Conservation (phyloP, 2,113 vertebrate species). For the Marmota flaviventris region DNA sequence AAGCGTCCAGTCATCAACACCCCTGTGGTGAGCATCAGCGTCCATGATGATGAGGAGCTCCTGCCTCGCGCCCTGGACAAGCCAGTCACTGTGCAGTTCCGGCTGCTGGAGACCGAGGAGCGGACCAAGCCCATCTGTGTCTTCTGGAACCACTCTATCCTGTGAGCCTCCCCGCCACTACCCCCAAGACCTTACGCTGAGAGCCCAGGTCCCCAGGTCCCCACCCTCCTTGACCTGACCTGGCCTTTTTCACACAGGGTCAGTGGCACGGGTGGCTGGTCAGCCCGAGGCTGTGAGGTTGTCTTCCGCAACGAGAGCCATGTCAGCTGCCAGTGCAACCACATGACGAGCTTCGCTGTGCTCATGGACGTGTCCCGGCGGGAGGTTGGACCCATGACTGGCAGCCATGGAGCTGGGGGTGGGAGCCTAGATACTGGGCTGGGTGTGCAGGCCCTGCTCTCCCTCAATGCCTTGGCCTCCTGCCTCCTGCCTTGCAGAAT, state of each 20-base stretch:
- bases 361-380: conserved; percentile 97
- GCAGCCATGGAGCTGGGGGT: accelerated
- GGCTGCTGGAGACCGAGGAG: conserved; percentile 95
- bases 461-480: not conserved
- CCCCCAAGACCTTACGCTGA: not conserved
- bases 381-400: conserved; percentile 87
- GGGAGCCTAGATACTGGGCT: not conserved
- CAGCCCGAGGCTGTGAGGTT: conserved; percentile 95
- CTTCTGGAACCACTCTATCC: conserved; percentile 97
- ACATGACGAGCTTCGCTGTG: conserved; percentile 97
- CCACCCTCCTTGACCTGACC: not conserved
- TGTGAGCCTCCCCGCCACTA: conserved; percentile 88
- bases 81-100: conserved; percentile 96
- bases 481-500: conserved; percentile 87
- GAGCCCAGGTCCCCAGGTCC: not conserved
- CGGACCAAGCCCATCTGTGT: conserved; percentile 98
- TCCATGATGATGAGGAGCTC: conserved; percentile 90
- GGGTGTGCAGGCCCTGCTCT: not conserved
- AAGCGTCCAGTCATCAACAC: conserved; percentile 97
- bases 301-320: conserved; percentile 95
- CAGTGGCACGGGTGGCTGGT: conserved; percentile 92
- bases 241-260: conserved; percentile 55
- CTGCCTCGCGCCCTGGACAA: conserved; percentile 90
- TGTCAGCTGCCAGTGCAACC: conserved; percentile 97
- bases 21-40: conserved; percentile 94